phyloP scores from a whole-genome alignment of 2,113 vertebrate species.

The Cichladusa arquata region DNA sequence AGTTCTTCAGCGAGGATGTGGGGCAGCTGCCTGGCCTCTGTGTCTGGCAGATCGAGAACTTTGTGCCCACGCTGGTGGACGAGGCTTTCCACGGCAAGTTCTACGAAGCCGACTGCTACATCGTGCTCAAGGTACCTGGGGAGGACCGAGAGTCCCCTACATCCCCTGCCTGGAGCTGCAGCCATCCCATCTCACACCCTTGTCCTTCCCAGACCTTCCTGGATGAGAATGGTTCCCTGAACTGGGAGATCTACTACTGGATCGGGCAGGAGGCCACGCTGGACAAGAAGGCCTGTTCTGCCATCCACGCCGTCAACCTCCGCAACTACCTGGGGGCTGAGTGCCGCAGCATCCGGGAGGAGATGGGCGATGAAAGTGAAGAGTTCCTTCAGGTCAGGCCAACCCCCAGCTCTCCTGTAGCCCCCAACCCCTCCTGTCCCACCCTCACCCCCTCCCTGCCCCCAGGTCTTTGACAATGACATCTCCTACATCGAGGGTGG shows the following conservation, averaged over 20 bases:
- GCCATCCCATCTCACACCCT: background rate
- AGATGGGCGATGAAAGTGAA: slow-evolving; percentile 97
- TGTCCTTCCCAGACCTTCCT: slow-evolving; percentile 80
- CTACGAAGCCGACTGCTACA: slow-evolving; percentile 97
- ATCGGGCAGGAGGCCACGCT: slow-evolving; percentile 92
- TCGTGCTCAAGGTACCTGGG: slow-evolving; percentile 85
- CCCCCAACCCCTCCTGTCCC: background rate
- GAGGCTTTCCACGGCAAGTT: slow-evolving; percentile 92
- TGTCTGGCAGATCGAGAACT: slow-evolving; percentile 97
- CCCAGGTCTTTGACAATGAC: slow-evolving; percentile 90
- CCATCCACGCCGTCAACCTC: slow-evolving; percentile 95
- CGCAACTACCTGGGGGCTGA: slow-evolving; percentile 93
- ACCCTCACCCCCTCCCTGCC: background rate
- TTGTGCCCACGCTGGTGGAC: slow-evolving; percentile 85
- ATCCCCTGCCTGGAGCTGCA: accelerated
- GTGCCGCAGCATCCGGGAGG: slow-evolving; percentile 88
- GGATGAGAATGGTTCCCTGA: slow-evolving; percentile 88
- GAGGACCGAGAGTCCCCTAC: accelerated
- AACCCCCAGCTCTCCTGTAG: accelerated
- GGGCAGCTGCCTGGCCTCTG: slow-evolving; percentile 89
- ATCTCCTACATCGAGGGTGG: slow-evolving; percentile 98
- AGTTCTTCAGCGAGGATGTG: slow-evolving; percentile 90
- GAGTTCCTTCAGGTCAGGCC: slow-evolving; percentile 87
- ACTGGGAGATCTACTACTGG: slow-evolving; percentile 97
- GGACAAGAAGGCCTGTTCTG: slow-evolving; percentile 95